Evolutionary conservation across 2,113 vertebrate genomes (phyloP), one percentile per base, ranked within the genome.

Genomic region (Mohoua ochrocephala): DNA sequence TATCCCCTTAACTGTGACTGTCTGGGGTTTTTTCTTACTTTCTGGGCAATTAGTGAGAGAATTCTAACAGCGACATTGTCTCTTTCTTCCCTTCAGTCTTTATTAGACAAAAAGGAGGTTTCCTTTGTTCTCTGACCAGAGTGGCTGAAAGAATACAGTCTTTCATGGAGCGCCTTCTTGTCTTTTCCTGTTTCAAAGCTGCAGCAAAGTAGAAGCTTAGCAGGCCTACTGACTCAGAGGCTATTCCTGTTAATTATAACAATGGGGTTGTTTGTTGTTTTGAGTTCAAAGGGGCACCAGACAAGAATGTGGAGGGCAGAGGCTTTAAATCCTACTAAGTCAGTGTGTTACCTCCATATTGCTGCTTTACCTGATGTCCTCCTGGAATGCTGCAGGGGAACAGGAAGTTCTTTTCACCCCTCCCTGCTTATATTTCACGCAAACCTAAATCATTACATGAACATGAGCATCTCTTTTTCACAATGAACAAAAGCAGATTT

Each of bases 21-120:
- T 70, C 92, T 59, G 39, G 23, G 12, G 1, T 14, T 91, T 92
- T 80, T 82, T 69, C 69, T 61, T 77, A 45, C 42, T 83, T 94
- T 89, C 74, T 81, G 81, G 63, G 89, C 84, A 97, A 95, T 96
- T 96, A 96, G 70, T 52, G 77, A 95, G 44, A 94, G 87, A 91
- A 95, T 94, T 89, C 92, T 93, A 91, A 65, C 67, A 67, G 70
- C 4, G 54, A 80, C 74, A 92, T 70, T 81, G 78, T 77, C 52
- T 92, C 83, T 77, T 69, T 92, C 91, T 64, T 80, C 61, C 69
- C 65, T 69, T 93, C 75, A 76, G 81, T 71, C 84, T 89, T 33
- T 80, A 85, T 87, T 73, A 89, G 54, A 87, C 57, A 87, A 92
- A 94, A 91, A 87, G 61, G 42, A 89, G 65, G 49, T 65, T 95